A percentile compares a stretch with the other conserved stretches of the same genome.
Conservation (phyloP, 2,113 vertebrate genomes). For the Urocynchramus pylzowi region DNA sequence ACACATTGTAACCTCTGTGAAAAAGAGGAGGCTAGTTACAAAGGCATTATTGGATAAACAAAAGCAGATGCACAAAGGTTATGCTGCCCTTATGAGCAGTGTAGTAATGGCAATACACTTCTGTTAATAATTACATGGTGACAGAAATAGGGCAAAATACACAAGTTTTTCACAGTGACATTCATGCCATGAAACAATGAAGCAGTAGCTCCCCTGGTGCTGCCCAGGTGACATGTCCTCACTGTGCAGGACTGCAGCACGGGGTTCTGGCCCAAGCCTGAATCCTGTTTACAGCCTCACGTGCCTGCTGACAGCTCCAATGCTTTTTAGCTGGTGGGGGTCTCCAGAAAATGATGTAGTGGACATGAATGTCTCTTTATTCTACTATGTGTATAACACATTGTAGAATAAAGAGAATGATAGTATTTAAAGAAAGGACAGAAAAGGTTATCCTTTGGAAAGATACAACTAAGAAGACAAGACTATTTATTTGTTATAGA, state of each 20-base stretch:
- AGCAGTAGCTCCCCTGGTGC: accelerated
- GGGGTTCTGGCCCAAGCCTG: background rate
- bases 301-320: background rate
- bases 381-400: background rate
- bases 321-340: background rate
- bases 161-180: background rate
- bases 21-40: background rate
- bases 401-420: background rate
- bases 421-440: background rate
- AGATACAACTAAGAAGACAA: background rate
- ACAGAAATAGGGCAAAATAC: background rate
- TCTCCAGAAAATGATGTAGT: background rate
- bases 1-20: background rate
- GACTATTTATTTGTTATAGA: background rate
- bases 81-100: background rate
- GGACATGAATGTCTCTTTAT: too few species aligned
- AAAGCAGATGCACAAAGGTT: background rate
- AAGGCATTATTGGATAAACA: background rate
- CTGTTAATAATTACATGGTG: background rate
- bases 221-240: background rate
- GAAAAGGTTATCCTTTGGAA: background rate
- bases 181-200: background rate
- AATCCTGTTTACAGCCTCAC: background rate
- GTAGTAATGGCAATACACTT: background rate
- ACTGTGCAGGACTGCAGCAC: accelerated